Percentiles rank a stretch among this genome's conserved stretches.
These are phyloP conservation scores for Caenorhabditis briggsae DNA, from an alignment of 1,140 invertebrate species.

Conservation along the genomic window DNA sequence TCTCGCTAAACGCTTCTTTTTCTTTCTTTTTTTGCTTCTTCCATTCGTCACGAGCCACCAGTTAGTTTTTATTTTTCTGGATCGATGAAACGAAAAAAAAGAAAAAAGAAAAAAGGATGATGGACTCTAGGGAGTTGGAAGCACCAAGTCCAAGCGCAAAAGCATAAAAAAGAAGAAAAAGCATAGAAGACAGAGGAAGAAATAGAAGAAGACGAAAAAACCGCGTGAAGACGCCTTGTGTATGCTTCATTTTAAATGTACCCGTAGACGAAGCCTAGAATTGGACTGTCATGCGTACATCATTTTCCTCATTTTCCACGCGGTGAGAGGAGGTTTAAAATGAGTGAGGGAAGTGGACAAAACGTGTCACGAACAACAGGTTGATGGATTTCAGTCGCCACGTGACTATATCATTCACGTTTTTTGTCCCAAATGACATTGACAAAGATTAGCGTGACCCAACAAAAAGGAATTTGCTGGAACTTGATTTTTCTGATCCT, in stretches of 20 bases:
- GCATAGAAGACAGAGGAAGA: background rate
- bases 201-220: background rate
- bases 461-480: background rate
- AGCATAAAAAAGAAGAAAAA: background rate
- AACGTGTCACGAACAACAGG: constrained; percentile 17
- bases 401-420: constrained; percentile 18
- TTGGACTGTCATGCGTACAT: constrained; percentile 42
- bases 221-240: background rate
- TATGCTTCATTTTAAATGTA: constrained; percentile 38
- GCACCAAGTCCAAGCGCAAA: background rate
- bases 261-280: constrained; percentile 13
- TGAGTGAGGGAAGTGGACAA: background rate
- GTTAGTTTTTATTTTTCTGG: constrained; percentile 31
- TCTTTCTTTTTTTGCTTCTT: background rate
- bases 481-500: background rate
- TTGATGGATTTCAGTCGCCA: constrained; percentile 28
- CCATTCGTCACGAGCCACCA: constrained; percentile 9
- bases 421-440: constrained; percentile 1
- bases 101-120: constrained; percentile 13
- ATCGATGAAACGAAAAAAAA: constrained; percentile 33
- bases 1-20: constrained; percentile 16
- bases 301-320: background rate
- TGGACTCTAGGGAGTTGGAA: constrained; percentile 45
- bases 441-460: constrained; percentile 12
- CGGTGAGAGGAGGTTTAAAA: too few relatives aligned